Conservation (phyloP, 2,797 vertebrate species). For the Thaleichthys pacificus region DNA sequence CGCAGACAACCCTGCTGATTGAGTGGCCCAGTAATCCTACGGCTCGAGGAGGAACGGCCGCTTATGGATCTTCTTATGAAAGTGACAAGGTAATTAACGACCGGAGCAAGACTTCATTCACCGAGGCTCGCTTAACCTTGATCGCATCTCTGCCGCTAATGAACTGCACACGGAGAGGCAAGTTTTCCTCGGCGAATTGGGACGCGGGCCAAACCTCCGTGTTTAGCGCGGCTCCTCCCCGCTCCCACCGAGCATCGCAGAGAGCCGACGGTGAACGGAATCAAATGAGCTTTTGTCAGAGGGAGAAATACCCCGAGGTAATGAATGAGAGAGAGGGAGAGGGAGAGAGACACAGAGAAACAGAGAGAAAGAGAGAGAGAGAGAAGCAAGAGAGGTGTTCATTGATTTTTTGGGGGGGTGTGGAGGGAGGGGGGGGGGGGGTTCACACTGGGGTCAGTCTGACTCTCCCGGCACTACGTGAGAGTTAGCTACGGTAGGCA, state of each 20-base stretch:
- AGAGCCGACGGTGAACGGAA: conserved; percentile 18
- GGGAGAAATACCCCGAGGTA: conserved; percentile 19
- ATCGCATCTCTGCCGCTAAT: conserved; percentile 61
- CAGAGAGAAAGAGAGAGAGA: conserved; percentile 20
- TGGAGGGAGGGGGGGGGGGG: conserved; percentile 18
- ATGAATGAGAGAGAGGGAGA: conserved; percentile 32
- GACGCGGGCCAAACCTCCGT: conserved; percentile 30
- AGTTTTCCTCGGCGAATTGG: conserved; percentile 53
- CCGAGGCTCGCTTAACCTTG: conserved; percentile 58
- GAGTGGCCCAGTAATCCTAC: conserved; percentile 41
- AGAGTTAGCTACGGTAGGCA: conserved; percentile 34
- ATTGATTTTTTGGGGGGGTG: conserved; percentile 43
- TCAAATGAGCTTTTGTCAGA: conserved; percentile 5
- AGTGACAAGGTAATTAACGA: conserved; percentile 67
- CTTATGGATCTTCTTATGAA: conserved; percentile 49
- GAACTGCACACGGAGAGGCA: conserved; percentile 47
- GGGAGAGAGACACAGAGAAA: conserved; percentile 14
- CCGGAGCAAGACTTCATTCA: conserved; percentile 57
- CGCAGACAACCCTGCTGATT: conserved; percentile 16
- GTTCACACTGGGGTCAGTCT: conserved; percentile 58
- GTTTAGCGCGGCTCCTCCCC: conserved; percentile 16
- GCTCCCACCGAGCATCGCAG: conserved; percentile 2
- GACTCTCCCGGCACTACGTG: conserved; percentile 33
- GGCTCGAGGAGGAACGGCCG: conserved; percentile 48
- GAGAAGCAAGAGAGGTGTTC: conserved; percentile 35